phyloP scores from a whole-genome alignment of 2,113 vertebrate genomes.

The Dromaius novaehollandiae region DNA sequence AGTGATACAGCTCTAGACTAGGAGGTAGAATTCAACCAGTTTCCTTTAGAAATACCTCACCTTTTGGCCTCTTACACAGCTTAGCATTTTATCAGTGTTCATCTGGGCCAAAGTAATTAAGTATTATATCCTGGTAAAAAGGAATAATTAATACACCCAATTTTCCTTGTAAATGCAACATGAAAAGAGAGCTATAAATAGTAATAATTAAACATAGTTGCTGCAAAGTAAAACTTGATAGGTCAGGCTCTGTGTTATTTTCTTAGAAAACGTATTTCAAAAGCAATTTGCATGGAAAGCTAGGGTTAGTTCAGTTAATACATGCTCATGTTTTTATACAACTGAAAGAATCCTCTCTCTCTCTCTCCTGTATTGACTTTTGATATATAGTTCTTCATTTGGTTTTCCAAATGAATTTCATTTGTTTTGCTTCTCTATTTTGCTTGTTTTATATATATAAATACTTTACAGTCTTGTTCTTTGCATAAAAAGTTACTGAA shows the following conservation, averaged over 20 bases:
- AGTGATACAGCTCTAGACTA: neutral
- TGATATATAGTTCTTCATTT: neutral
- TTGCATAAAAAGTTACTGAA: neutral
- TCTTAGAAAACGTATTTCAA: neutral
- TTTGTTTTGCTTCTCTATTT: neutral
- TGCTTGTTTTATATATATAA: neutral
- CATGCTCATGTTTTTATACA: neutral
- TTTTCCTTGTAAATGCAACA: slow-evolving; percentile 17
- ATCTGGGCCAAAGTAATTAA: neutral
- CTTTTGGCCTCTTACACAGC: neutral
- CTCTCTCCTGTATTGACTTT: neutral
- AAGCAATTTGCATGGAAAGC: neutral
- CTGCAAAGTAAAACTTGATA: neutral
- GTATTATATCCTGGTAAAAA: slow-evolving; percentile 37
- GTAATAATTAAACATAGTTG: neutral
- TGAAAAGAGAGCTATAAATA: neutral
- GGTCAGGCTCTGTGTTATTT: neutral
- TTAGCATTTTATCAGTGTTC: slow-evolving; percentile 35
- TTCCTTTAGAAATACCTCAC: slow-evolving; percentile 22
- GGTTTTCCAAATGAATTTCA: neutral
- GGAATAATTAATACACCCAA: slow-evolving; percentile 21
- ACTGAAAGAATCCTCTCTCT: neutral
- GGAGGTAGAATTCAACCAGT: neutral
- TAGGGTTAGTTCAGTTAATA: neutral
- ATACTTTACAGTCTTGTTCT: neutral